These are phyloP conservation scores for Amphimallon solstitiale DNA, from an alignment of 2,888 invertebrate species.

Conservation along the genomic window DNA sequence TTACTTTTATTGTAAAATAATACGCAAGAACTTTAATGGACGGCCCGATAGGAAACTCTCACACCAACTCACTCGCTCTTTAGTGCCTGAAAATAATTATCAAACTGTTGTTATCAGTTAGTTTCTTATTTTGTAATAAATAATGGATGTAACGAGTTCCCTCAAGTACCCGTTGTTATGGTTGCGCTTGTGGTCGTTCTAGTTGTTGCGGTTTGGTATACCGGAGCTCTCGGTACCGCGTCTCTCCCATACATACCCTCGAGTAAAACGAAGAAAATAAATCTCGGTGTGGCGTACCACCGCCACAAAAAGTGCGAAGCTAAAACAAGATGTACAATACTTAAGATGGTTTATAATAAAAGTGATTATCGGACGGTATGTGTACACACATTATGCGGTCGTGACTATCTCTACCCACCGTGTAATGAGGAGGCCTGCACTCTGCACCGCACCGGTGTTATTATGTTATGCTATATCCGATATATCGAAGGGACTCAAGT, in stretches of 20 bases:
- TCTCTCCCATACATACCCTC: conserved; percentile 29
- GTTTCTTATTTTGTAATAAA: conserved; percentile 44
- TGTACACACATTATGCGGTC: conserved; percentile 62
- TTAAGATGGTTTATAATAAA: conserved; percentile 60
- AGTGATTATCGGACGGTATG: conserved; percentile 62
- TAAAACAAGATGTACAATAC: conserved; percentile 61
- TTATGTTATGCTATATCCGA: conserved; percentile 48
- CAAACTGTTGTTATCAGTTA: conserved; percentile 39
- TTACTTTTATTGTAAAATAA: conserved; percentile 17
- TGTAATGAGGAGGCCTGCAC: conserved; percentile 62
- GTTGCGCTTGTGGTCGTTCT: conserved; percentile 5
- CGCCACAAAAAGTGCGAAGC: conserved; percentile 55
- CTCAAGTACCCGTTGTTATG: conserved; percentile 25
- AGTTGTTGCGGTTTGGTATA: neutral
- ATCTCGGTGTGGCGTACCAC: conserved; percentile 29
- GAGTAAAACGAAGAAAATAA: conserved; percentile 44
- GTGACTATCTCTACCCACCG: conserved; percentile 64
- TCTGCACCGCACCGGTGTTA: conserved; percentile 42
- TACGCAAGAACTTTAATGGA: neutral
- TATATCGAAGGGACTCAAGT: conserved; percentile 30
- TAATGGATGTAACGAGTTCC: conserved; percentile 45
- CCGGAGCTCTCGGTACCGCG: neutral
- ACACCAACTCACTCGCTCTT: conserved; percentile 11
- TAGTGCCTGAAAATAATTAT: conserved; percentile 39
- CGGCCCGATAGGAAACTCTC: conserved; percentile 5